Conservation (phyloP, 1,140 invertebrate genomes). For the Pseudobourletiella spinata region DNA sequence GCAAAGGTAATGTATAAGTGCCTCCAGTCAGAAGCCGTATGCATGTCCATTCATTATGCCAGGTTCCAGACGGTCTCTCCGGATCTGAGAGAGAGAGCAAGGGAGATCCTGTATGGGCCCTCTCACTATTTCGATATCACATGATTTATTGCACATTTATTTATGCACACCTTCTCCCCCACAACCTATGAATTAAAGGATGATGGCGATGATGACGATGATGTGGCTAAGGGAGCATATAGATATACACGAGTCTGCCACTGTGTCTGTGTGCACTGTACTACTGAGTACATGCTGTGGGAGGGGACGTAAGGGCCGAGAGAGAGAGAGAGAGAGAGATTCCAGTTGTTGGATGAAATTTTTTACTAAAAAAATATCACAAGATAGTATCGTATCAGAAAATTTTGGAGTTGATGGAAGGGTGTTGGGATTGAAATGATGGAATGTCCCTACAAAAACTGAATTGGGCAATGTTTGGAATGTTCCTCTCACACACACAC, state of each 20-base stretch:
- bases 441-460: constrained; percentile 19
- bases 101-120: too few species aligned
- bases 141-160: constrained; percentile 12
- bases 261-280: too few species aligned
- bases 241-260: too few species aligned
- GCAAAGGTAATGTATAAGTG: too few species aligned
- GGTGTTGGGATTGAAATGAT: constrained; percentile 23
- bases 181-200: constrained; percentile 7
- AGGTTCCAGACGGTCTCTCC: neutral
- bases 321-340: too few species aligned
- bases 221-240: too few species aligned
- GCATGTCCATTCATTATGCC: too few species aligned
- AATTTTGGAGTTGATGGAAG: constrained; percentile 14
- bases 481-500: neutral
- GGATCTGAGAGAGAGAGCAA: neutral
- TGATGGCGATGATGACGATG: too few species aligned
- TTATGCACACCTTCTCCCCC: neutral
- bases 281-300: too few species aligned
- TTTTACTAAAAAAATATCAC: neutral
- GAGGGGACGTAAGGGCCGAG: too few species aligned
- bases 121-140: too few species aligned
- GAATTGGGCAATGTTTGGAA: constrained; percentile 23
- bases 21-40: too few species aligned
- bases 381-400: constrained; percentile 3
- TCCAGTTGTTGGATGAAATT: neutral